Base-by-base conservation (phyloP, 2,797 vertebrate species). In the Margarornis squamiger region DNA sequence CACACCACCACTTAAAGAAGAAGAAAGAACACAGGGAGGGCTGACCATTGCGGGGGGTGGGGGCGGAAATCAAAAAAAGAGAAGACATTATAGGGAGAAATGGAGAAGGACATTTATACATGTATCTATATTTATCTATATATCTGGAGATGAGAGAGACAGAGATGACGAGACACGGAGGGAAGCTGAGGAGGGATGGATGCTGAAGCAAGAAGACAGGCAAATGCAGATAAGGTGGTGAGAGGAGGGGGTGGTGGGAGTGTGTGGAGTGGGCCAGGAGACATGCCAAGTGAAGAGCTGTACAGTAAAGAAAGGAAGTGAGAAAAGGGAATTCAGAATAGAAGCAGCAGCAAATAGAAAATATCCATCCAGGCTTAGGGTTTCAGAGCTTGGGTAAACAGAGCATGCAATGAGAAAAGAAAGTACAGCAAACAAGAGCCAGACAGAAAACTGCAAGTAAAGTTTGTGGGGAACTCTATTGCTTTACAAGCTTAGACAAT, bases 301-400 rank as follows among this genome's bases (percentile, higher is more conserved):
- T 27, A 38, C 18, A 75, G 48, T 73, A 82, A 70, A 70, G 51
- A 70, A 72, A 87, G 39, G 41, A 88, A 86, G 58, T 30, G 45
- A 73, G 62, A 79, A 90, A 78, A 91, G 65, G 15, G n/a, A 76
- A 57, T 82, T 94, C 29, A 41, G 54, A 87, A 78, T 22, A 91
- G 93, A 86, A 93, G 21, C 15, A 95, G 24, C 11, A 81, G 19
- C 73, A 92, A 94, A 81, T 16, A 65, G 38, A 70, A 90, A 88
- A 74, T n/a, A 68, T 15, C n/a, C 22, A 65, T 0, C 10, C 12
- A 83, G 34, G 29, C 20, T 68, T 39, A 57, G 16, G 30, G 36
- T 82, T 92, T 62, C 63, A 72, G 36, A 82, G 34, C 39, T 5
- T 34, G 21, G 24, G 39, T 27, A 84, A 66, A 75, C 29, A 91